A percentile compares a stretch with the other conserved stretches of the same genome.
Conservation (phyloP, 1,140 invertebrate genomes). For the Neotoxoptera formosana region DNA sequence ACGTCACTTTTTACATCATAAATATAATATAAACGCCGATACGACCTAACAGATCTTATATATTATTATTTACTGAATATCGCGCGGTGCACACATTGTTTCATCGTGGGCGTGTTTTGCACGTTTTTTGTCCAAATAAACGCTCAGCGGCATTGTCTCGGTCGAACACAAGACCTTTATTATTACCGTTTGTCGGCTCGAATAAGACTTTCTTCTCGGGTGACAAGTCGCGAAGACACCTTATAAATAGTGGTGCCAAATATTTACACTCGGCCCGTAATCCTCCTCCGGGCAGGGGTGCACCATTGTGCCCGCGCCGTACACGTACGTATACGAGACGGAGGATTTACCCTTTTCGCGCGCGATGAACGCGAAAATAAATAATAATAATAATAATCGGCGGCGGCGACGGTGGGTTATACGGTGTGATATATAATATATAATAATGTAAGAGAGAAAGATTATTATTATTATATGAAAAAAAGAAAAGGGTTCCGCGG, state of each 20-base stretch:
- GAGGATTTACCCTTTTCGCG: slow-evolving; percentile 50
- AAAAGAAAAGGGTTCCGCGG: slow-evolving; percentile 29
- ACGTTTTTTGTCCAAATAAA: neutral
- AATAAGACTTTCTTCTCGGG: slow-evolving; percentile 39
- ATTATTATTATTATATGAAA: neutral
- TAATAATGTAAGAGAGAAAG: no score
- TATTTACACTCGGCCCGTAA: slow-evolving; percentile 55
- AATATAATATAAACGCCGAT: neutral
- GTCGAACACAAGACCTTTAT: neutral
- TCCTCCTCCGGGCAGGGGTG: slow-evolving; percentile 55
- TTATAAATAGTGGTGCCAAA: slow-evolving; percentile 31
- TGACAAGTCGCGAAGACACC: slow-evolving; percentile 30
- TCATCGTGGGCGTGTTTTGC: neutral
- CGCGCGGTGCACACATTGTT: neutral
- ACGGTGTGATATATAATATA: neutral
- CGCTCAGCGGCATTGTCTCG: neutral
- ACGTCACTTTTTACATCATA: neutral
- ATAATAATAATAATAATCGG: slow-evolving; percentile 50
- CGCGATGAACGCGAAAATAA: slow-evolving; percentile 52
- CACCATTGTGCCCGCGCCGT: neutral
- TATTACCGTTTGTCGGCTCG: slow-evolving; percentile 37
- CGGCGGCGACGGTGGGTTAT: neutral
- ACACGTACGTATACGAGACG: no score
- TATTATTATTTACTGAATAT: no score
- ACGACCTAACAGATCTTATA: neutral